These are phyloP conservation scores for Erethizon dorsatum DNA, from an alignment of 2,797 vertebrate species.

Conservation along the genomic window DNA sequence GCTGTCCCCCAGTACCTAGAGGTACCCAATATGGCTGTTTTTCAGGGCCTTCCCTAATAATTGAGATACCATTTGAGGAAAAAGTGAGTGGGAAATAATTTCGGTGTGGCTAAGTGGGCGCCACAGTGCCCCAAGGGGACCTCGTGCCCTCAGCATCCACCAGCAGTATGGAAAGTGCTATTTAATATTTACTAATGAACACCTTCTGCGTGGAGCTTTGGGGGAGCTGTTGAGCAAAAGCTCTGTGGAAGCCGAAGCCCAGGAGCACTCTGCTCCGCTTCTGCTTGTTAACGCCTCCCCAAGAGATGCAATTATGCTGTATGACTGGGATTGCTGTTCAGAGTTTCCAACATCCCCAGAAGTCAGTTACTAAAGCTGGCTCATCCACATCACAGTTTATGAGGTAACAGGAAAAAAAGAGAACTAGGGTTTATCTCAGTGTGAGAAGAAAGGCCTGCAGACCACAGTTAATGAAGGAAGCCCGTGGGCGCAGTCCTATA, in stretches of 20 bases:
- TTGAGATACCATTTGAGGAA: slow-evolving; percentile 10
- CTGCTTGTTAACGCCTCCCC: slow-evolving; percentile 73
- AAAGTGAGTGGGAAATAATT: slow-evolving; percentile 4
- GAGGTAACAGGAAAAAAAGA: slow-evolving; percentile 51
- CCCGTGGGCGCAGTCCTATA: background rate
- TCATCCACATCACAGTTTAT: slow-evolving; percentile 60
- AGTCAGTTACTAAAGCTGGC: slow-evolving; percentile 69
- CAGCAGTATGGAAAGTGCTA: background rate
- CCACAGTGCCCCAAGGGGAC: background rate
- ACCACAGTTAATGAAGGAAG: slow-evolving; percentile 44
- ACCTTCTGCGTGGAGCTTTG: slow-evolving; percentile 36
- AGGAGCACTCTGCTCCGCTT: slow-evolving; percentile 64
- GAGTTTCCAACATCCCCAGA: slow-evolving; percentile 61
- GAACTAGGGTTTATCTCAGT: background rate
- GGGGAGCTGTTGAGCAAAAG: slow-evolving; percentile 46
- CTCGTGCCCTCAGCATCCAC: background rate
- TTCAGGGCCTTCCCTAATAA: slow-evolving; percentile 14
- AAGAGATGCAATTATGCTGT: slow-evolving; percentile 80
- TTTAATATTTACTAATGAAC: slow-evolving; percentile 71
- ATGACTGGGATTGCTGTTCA: slow-evolving; percentile 67
- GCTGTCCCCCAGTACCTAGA: slow-evolving; percentile 17
- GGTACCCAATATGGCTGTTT: background rate
- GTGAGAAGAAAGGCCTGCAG: slow-evolving; percentile 61
- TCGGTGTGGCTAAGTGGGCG: slow-evolving; percentile 53
- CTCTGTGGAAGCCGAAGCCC: slow-evolving; percentile 30